Evolutionary conservation across 2,113 vertebrate species (phyloP).

Genomic region (Grammomys surdaster): DNA sequence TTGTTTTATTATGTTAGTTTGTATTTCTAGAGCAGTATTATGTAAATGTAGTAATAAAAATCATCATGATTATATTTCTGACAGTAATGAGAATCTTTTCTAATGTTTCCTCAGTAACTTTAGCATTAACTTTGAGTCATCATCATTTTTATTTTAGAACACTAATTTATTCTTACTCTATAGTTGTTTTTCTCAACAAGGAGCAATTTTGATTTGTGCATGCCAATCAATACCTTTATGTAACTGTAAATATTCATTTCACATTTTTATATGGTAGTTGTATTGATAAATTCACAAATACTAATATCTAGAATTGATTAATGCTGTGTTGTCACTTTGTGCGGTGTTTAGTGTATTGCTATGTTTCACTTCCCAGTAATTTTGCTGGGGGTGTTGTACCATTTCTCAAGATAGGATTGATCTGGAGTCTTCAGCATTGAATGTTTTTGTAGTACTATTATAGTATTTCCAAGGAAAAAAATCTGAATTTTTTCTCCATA

Average conservation of each 20-base stretch:
- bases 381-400: neutral
- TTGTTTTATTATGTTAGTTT: slow-evolving; percentile 30
- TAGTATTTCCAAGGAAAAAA: slow-evolving; percentile 1
- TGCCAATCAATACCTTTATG: neutral
- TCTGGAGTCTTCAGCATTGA: neutral
- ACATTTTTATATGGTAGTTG: neutral
- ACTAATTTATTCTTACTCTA: slow-evolving; percentile 30
- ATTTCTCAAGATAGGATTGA: neutral
- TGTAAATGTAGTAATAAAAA: neutral
- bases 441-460: neutral
- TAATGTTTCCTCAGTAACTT: neutral
- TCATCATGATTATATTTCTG: slow-evolving; percentile 10
- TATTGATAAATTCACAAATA: neutral
- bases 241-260: neutral
- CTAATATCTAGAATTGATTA: neutral
- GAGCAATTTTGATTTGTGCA: neutral
- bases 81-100: neutral
- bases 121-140: neutral
- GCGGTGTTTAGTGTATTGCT: neutral
- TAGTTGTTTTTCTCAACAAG: neutral
- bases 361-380: neutral
- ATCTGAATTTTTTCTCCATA: neutral
- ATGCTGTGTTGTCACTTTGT: neutral
- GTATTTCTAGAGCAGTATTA: slow-evolving; percentile 19
- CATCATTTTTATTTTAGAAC: slow-evolving; percentile 2